These are phyloP conservation scores for Leptura quadrifasciata DNA, from an alignment of 2,888 invertebrate genomes.

Conservation along the genomic window DNA sequence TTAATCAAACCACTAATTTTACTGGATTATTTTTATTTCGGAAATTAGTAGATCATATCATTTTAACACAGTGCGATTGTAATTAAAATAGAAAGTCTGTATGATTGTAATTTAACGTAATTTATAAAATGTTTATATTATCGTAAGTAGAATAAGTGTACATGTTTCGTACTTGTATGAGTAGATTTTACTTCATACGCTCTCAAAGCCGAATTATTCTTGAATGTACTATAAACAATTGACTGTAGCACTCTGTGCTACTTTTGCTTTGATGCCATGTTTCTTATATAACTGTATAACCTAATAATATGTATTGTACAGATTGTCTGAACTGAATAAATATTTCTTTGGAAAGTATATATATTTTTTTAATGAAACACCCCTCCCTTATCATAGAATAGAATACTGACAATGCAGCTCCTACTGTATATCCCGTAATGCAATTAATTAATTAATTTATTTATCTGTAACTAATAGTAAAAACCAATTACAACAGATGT, in stretches of 20 bases:
- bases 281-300: constrained; percentile 74
- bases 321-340: constrained; percentile 76
- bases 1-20: constrained; percentile 27
- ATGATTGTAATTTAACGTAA: constrained; percentile 63
- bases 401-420: too few species aligned
- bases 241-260: constrained; percentile 70
- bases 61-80: constrained; percentile 57
- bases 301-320: constrained; percentile 74
- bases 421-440: too few species aligned
- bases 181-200: constrained; percentile 68
- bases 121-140: constrained; percentile 66
- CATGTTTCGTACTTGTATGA: constrained; percentile 70
- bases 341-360: constrained; percentile 73
- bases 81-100: constrained; percentile 53
- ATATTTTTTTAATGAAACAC: constrained; percentile 32
- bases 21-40: constrained; percentile 22
- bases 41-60: constrained; percentile 56
- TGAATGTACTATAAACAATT: constrained; percentile 71
- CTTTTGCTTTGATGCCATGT: constrained; percentile 74
- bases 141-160: constrained; percentile 69
- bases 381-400: neutral
- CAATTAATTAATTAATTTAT: too few species aligned
- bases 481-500: too few species aligned
- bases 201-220: constrained; percentile 71
- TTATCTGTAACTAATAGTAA: too few species aligned